These are phyloP conservation scores for Huso huso DNA, from an alignment of 2,797 vertebrate genomes.

Conservation along the genomic window DNA sequence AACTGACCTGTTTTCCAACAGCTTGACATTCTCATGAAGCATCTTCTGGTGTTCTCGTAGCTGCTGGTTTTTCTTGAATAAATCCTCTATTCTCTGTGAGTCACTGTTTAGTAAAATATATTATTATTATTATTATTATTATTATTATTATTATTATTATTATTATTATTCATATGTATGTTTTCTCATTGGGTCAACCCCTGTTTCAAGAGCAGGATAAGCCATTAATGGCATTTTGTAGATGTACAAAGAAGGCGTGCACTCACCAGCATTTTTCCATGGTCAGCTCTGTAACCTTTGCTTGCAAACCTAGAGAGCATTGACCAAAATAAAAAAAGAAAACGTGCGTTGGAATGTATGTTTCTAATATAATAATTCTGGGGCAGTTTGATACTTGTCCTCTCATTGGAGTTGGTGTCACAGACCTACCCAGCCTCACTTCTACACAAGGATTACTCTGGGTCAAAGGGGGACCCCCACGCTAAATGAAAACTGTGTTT, in stretches of 20 bases:
- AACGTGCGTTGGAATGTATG: no score
- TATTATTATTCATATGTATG: no score
- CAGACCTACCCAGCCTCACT: conserved; percentile 34
- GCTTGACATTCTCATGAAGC: conserved; percentile 87
- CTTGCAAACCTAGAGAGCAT: conserved; percentile 67
- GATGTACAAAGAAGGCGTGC: neutral
- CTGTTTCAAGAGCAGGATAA: no score
- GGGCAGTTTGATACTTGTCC: neutral
- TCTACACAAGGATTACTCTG: no score
- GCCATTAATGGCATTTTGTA: no score
- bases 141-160: no score
- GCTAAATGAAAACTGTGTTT: no score
- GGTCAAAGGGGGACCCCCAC: no score
- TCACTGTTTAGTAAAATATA: conserved; percentile 56
- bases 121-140: neutral
- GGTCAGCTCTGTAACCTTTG: conserved; percentile 78
- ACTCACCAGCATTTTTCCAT: conserved; percentile 88
- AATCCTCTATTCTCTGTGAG: conserved; percentile 80
- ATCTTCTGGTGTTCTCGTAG: conserved; percentile 83
- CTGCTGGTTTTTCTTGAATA: conserved; percentile 87
- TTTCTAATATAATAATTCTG: no score
- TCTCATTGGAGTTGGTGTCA: neutral
- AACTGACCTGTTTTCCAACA: conserved; percentile 85
- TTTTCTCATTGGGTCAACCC: no score
- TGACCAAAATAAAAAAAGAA: conserved; percentile 1